Conservation (phyloP, 2,888 invertebrate species). For the Oxycera nigricornis region DNA sequence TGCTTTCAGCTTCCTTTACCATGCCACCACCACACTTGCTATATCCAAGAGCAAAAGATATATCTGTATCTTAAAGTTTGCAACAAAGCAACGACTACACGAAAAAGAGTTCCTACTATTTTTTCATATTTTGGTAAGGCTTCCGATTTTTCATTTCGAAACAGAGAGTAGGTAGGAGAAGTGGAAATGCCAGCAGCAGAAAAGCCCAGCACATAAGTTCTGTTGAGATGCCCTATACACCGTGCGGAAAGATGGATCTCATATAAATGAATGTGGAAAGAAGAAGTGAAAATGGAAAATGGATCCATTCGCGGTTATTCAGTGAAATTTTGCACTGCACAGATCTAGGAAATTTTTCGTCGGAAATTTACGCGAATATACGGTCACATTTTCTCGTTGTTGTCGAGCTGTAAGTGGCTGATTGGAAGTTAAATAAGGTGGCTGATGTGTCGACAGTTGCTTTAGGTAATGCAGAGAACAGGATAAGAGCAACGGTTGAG, state of each 20-base stretch:
- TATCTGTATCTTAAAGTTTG: not conserved
- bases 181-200: not conserved
- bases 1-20: not conserved
- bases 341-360: not conserved
- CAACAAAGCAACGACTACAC: not conserved
- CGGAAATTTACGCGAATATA: not conserved
- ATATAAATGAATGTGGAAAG: not conserved
- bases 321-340: not conserved
- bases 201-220: not conserved
- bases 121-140: not conserved
- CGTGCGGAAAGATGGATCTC: not conserved
- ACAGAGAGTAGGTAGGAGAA: not conserved
- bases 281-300: not conserved
- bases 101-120: not conserved
- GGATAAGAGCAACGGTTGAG: not conserved
- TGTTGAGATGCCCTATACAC: not conserved
- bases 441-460: not conserved
- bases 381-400: not conserved
- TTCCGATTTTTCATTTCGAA: slow-evolving; percentile 11
- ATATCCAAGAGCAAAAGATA: not conserved
- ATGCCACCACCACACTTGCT: not conserved
- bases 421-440: not conserved
- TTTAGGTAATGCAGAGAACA: not conserved
- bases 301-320: not conserved
- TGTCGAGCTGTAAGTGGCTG: not conserved